phyloP scores from a whole-genome alignment of 2,113 vertebrate species.

The Pseudois nayaur region DNA sequence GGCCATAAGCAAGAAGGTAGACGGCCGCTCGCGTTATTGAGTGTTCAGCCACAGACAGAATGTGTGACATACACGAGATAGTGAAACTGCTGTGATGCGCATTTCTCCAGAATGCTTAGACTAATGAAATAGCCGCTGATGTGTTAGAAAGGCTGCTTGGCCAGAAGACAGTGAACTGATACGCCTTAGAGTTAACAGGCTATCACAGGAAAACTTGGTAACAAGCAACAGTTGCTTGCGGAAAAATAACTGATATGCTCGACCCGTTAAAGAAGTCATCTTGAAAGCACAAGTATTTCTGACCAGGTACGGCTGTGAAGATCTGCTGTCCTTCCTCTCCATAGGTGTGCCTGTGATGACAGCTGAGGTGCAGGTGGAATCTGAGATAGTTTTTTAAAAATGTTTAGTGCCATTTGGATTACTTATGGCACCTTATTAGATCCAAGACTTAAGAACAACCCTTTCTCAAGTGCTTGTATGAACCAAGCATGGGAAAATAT shows the following conservation, averaged over 20 bases:
- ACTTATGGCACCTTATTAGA: neutral
- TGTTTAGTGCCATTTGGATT: neutral
- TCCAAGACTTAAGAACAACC: neutral
- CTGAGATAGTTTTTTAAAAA: neutral
- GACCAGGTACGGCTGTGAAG: rapidly evolving
- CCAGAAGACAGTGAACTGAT: neutral
- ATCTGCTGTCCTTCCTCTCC: neutral
- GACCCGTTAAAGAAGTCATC: neutral
- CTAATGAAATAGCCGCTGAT: neutral
- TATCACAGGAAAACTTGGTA: neutral
- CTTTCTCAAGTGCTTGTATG: neutral
- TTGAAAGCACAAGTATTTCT: neutral
- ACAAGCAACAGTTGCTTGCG: neutral
- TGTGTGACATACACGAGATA: rapidly evolving
- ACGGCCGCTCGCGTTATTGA: neutral
- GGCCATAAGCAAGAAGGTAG: neutral
- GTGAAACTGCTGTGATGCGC: neutral
- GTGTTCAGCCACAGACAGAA: neutral
- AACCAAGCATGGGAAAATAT: neutral
- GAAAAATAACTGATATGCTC: neutral
- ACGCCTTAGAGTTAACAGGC: neutral
- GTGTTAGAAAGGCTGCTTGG: neutral
- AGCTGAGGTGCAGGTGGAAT: neutral
- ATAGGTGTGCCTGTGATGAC: too few species aligned
- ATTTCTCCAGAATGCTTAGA: neutral